phyloP scores from a whole-genome alignment of 2,797 vertebrate genomes.

The Coilia nasus region DNA sequence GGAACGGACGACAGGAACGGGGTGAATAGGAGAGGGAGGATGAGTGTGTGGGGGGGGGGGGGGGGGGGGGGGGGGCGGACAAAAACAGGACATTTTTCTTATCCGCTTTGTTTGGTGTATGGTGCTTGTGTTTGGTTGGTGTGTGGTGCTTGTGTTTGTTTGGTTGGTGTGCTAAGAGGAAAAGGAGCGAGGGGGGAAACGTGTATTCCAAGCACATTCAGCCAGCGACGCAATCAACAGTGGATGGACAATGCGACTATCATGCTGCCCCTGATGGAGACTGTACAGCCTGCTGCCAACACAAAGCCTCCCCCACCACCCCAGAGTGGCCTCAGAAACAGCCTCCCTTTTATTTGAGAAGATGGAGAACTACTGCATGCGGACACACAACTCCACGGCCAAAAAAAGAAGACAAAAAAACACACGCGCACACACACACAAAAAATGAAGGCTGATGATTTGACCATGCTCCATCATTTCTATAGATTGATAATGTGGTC shows the following conservation, averaged over 20 bases:
- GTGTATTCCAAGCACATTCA: conserved; percentile 25
- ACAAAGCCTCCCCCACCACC: background rate
- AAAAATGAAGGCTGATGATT: conserved; percentile 12
- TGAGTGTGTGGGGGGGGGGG: background rate
- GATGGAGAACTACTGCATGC: background rate
- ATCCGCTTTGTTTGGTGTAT: conserved; percentile 33
- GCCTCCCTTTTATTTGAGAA: background rate
- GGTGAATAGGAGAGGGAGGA: conserved; percentile 27
- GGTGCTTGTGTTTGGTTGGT: conserved; percentile 15
- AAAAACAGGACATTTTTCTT: conserved; percentile 16
- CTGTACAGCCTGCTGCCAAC: background rate
- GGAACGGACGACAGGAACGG: conserved; percentile 31
- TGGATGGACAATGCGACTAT: background rate
- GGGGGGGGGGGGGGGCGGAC: background rate
- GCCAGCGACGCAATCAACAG: conserved; percentile 21
- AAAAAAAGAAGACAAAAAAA: too few relatives aligned
- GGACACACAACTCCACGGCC: too few relatives aligned
- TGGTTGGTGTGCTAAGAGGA: background rate
- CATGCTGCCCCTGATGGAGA: background rate
- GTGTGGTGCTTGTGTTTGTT: conserved; percentile 26
- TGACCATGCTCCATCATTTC: conserved; percentile 5
- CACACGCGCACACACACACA: background rate
- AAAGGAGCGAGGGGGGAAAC: conserved; percentile 27
- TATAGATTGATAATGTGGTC: conserved; percentile 22
- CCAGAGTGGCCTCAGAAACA: background rate